Conservation (phyloP, 2,888 invertebrate species). For the Meandrusa payeni region DNA sequence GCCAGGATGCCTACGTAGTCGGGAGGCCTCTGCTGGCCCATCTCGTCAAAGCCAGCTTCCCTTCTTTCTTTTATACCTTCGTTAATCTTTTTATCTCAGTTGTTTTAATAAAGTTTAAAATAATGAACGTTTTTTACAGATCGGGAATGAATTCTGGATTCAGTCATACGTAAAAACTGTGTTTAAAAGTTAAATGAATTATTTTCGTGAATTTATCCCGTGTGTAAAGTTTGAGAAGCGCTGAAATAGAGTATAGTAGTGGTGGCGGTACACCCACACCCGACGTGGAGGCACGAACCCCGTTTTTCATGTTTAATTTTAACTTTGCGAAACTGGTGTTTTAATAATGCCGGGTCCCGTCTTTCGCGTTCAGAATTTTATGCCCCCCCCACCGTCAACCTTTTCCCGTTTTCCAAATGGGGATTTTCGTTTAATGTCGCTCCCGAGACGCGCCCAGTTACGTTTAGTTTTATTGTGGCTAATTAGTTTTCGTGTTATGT, state of each 20-base stretch:
- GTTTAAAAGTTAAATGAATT: neutral
- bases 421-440: conserved; percentile 61
- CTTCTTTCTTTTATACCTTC: too few relatives aligned
- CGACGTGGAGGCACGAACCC: conserved; percentile 36
- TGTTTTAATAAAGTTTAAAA: too few relatives aligned
- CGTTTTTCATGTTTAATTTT: conserved; percentile 81
- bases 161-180: neutral
- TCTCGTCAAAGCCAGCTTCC: too few relatives aligned
- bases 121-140: too few relatives aligned
- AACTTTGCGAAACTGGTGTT: conserved; percentile 77
- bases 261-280: conserved; percentile 19
- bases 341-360: conserved; percentile 73
- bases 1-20: too few relatives aligned
- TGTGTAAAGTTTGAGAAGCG: conserved; percentile 15
- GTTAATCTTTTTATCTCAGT: too few relatives aligned
- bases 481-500: conserved; percentile 59
- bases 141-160: too few relatives aligned
- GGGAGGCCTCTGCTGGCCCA: too few relatives aligned
- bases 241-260: conserved; percentile 44
- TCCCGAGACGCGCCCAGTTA: conserved; percentile 47
- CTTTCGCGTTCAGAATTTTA: conserved; percentile 70
- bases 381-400: conserved; percentile 54
- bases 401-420: conserved; percentile 59
- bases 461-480: conserved; percentile 63
- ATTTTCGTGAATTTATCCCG: neutral